Base-by-base conservation (phyloP, 2,888 invertebrate species). In the Drosophila acutilabella region DNA sequence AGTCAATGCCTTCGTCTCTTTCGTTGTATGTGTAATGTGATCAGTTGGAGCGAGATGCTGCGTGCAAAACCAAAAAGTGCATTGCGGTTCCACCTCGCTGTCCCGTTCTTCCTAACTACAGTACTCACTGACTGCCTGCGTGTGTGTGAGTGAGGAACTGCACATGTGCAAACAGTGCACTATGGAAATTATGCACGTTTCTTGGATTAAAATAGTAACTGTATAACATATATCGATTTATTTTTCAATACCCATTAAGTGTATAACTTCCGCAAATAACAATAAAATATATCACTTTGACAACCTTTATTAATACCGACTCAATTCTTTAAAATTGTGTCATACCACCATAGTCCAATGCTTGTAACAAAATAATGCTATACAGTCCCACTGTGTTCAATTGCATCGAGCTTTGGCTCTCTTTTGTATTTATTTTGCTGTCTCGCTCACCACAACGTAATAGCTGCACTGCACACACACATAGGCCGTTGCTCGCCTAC, bases 1-100 rank as follows among this genome's bases (percentile, higher is more conserved):
- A 69, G 59, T 76, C 68, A 61, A 62, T 77, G 79, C 72, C 80
- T 87, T 82, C 87, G 80, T 88, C 76, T 78, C 67, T 78, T 66
- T 77, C 74, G 65, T 45, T 69, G 74, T 81, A 56, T 83, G 86
- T 70, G 77, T 65, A 71, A 59, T 77, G 73, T 86, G 80, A 80
- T 74, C 73, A 75, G 58, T 65, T 79, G 65, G 75, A 71, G 65
- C 52, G 65, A 71, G 65, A 51, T 51, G 42, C 52, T 62, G 58
- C 48, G 52, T 26, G 36, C 48, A 36, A 56, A 20, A 16, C 8
- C 36, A 69, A 70, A 64, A 75, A 78, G 47, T 75, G 70, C 75
- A 75, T 69, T 48, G 57, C 64, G 16, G 26, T 48, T 30, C 23
- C 61, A 69, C 14, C 41, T 44, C 18, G 36, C 11, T 50, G 58